These are phyloP conservation scores for Dinoponera quadriceps DNA, from an alignment of 1,140 invertebrate genomes.

Conservation along the genomic window DNA sequence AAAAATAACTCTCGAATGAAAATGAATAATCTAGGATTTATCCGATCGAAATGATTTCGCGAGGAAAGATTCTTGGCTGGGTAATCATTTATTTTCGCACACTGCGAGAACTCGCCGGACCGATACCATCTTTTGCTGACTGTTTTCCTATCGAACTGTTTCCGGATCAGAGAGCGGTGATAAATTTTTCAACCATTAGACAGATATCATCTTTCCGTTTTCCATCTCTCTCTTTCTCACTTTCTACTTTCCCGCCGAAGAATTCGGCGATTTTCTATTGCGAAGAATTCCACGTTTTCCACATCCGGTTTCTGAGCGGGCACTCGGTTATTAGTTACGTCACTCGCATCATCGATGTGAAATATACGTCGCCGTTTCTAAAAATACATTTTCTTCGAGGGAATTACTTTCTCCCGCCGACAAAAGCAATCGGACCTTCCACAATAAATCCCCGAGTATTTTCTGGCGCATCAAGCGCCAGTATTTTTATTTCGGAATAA, in stretches of 20 bases:
- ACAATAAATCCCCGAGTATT: constrained; percentile 36
- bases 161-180: neutral
- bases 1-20: neutral
- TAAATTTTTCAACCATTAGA: constrained; percentile 21
- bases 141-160: constrained; percentile 10
- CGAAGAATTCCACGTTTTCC: neutral
- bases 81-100: constrained; percentile 14
- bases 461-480: neutral
- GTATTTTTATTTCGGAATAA: neutral
- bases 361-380: neutral
- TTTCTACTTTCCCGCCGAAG: too few species aligned
- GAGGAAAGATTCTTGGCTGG: neutral
- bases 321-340: neutral
- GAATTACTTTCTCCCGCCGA: constrained; percentile 3
- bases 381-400: neutral
- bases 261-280: neutral
- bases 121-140: constrained; percentile 9
- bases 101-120: neutral
- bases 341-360: neutral
- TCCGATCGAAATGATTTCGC: constrained; percentile 14
- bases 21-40: neutral
- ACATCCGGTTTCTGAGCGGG: neutral
- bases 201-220: neutral
- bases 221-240: too few species aligned
- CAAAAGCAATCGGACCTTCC: constrained; percentile 3